A percentile compares a stretch with the other conserved stretches of the same genome.
Evolutionary conservation across 2,797 vertebrate species (phyloP).

Genomic region (Nyctibius grandis): DNA sequence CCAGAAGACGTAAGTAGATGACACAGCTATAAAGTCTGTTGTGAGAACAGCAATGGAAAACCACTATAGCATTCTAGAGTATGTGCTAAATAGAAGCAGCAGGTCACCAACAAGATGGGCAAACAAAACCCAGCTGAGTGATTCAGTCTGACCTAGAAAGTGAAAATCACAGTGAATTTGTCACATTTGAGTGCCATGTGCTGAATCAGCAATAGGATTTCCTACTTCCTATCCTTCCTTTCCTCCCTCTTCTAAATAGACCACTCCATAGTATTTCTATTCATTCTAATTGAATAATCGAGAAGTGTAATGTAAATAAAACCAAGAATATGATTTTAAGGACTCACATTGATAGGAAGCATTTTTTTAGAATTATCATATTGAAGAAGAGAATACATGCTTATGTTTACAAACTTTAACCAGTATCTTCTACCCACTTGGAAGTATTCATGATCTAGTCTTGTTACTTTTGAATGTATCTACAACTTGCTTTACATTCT

Average conservation of each 20-base stretch:
- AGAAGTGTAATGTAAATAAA: background rate
- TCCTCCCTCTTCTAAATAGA: background rate
- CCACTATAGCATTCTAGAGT: background rate
- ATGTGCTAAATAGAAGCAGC: conserved; percentile 33
- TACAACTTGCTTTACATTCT: background rate
- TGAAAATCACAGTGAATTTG: background rate
- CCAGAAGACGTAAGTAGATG: background rate
- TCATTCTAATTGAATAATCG: background rate
- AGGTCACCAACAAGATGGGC: conserved; percentile 4
- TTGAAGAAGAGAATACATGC: background rate
- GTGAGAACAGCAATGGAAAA: conserved; percentile 18
- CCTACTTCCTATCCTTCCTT: background rate
- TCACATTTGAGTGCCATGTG: background rate
- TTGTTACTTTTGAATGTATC: background rate
- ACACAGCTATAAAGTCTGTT: background rate
- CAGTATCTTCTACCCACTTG: background rate
- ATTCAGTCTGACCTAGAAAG: conserved; percentile 25
- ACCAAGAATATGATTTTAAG: background rate
- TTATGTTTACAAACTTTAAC: background rate
- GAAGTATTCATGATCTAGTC: background rate
- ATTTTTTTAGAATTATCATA: background rate
- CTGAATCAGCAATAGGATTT: background rate
- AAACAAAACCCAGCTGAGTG: conserved; percentile 30
- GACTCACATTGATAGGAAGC: background rate
- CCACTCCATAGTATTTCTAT: background rate